A percentile compares a stretch with the other conserved stretches of the same genome.
phyloP scores from a whole-genome alignment of 2,113 vertebrate species.

The Melanerpes formicivorus region DNA sequence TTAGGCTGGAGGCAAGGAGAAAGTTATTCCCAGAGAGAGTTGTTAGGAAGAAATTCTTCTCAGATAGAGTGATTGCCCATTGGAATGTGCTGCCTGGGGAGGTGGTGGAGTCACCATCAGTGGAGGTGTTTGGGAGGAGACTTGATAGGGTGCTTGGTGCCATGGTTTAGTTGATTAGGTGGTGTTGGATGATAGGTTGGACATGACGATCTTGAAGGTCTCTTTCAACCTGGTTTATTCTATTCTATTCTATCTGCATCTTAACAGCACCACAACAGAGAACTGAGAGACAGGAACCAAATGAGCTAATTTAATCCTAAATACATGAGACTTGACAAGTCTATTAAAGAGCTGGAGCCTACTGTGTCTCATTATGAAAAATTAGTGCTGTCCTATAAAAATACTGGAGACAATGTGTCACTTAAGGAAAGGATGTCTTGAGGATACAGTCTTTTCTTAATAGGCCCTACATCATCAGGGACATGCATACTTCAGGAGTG shows the following conservation, averaged over 20 bases:
- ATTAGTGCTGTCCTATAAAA: slow-evolving; percentile 58
- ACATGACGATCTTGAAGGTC: no score
- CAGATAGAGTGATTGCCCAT: no score
- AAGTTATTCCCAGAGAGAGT: no score
- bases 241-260: background rate
- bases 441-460: slow-evolving; percentile 5
- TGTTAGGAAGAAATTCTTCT: no score
- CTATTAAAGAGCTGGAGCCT: slow-evolving; percentile 54
- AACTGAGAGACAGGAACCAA: slow-evolving; percentile 47
- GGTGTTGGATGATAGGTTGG: no score
- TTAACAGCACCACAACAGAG: background rate
- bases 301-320: slow-evolving; percentile 50
- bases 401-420: slow-evolving; percentile 37
- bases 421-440: slow-evolving; percentile 22
- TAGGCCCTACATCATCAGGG: slow-evolving; percentile 36
- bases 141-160: no score
- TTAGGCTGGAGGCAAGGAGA: no score
- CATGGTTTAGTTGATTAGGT: no score
- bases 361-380: slow-evolving; percentile 55
- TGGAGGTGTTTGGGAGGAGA: no score
- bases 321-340: slow-evolving; percentile 48
- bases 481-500: background rate
- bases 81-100: no score
- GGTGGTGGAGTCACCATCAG: no score
- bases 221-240: no score